phyloP scores from a whole-genome alignment of 23 tunicate genomes.

The Styela clava region DNA sequence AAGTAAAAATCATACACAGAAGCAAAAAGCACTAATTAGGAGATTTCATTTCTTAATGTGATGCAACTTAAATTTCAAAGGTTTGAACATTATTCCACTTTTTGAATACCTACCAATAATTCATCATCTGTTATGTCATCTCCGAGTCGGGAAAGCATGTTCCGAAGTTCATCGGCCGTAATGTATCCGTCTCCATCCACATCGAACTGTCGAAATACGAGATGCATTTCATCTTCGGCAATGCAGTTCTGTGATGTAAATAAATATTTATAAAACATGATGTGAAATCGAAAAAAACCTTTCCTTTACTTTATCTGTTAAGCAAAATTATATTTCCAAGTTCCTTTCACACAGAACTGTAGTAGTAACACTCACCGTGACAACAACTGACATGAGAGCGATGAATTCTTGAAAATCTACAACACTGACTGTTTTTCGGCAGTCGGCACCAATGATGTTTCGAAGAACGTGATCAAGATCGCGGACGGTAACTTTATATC shows the following conservation, averaged over 20 bases:
- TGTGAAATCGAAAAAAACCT: neutral
- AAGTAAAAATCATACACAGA: too few species aligned
- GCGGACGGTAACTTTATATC: neutral
- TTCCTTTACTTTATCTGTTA: too few species aligned
- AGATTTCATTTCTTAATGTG: too few species aligned
- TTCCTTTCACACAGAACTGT: too few species aligned
- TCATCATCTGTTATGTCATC: conserved; percentile 6
- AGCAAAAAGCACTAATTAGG: too few species aligned
- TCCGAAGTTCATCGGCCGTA: conserved; percentile 3
- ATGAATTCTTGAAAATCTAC: conserved; percentile 4
- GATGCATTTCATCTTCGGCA: conserved; percentile 6
- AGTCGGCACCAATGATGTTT: neutral
- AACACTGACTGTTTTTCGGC: neutral
- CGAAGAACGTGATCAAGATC: neutral
- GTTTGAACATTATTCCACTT: too few species aligned
- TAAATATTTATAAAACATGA: neutral
- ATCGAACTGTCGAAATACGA: conserved; percentile 17
- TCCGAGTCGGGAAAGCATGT: conserved; percentile 10
- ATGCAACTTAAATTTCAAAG: too few species aligned
- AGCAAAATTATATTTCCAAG: too few species aligned
- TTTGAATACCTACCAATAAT: neutral
- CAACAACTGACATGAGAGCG: conserved; percentile 9
- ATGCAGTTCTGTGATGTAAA: neutral
- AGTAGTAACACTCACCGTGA: neutral
- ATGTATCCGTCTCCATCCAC: conserved; percentile 23